These are phyloP conservation scores for Zoanthus gigantus DNA, from an alignment of 92 coral and sea anemone species.

Conservation along the genomic window DNA sequence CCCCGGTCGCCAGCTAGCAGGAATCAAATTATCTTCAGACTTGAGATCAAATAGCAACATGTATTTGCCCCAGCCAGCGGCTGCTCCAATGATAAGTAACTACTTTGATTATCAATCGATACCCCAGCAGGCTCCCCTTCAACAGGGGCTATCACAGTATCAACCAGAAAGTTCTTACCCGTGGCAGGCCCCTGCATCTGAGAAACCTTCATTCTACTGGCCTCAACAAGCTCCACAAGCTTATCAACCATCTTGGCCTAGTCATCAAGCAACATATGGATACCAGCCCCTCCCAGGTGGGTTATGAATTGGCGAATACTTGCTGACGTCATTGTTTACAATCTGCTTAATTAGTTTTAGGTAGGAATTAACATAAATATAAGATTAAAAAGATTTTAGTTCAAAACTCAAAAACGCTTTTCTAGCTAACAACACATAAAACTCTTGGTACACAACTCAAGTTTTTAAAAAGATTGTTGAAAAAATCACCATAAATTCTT, in stretches of 20 bases:
- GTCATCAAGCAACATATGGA: neutral
- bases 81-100: constrained; percentile 15
- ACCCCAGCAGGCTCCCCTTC: constrained; percentile 20
- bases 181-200: constrained; percentile 31
- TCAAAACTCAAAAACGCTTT: too few species aligned
- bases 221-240: constrained; percentile 35
- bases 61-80: neutral
- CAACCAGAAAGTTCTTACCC: constrained; percentile 36
- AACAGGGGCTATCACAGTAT: constrained; percentile 26
- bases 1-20: neutral
- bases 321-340: too few species aligned
- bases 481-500: too few species aligned
- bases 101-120: constrained; percentile 29
- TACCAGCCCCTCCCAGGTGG: constrained; percentile 20
- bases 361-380: too few species aligned
- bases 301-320: neutral
- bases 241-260: constrained; percentile 6
- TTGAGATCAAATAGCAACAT: constrained; percentile 8
- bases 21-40: neutral
- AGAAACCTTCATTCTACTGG: constrained; percentile 25
- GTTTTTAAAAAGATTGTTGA: too few species aligned
- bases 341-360: too few species aligned
- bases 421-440: too few species aligned
- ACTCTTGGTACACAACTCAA: too few species aligned
- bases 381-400: too few species aligned